These are phyloP conservation scores for Chydorus sphaericus DNA, from an alignment of 2,888 invertebrate genomes.

Conservation along the genomic window DNA sequence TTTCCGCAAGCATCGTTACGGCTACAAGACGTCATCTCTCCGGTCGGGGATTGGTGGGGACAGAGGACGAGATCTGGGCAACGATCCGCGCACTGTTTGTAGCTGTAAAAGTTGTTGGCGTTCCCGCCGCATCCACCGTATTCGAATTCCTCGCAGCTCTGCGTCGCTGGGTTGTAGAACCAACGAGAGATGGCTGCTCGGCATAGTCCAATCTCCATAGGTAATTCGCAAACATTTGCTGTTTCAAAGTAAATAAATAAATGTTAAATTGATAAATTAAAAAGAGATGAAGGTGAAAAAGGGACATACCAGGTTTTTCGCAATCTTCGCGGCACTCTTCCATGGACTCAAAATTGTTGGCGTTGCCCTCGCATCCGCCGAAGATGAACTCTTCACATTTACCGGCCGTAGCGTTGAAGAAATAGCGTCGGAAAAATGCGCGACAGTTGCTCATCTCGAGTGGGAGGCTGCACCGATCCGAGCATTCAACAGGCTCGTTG, in stretches of 20 bases:
- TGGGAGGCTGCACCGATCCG: constrained; percentile 54
- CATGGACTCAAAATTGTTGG: constrained; percentile 25
- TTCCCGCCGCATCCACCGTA: constrained; percentile 30
- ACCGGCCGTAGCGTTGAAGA: constrained; percentile 25
- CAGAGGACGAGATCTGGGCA: constrained; percentile 26
- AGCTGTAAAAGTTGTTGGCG: constrained; percentile 25
- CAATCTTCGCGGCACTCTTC: constrained; percentile 19
- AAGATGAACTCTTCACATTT: constrained; percentile 28
- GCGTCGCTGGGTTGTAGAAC: constrained; percentile 26
- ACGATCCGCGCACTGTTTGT: constrained; percentile 19
- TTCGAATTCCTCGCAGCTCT: constrained; percentile 27
- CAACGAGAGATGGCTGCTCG: constrained; percentile 22
- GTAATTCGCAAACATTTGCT: constrained; percentile 69
- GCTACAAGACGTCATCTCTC: constrained; percentile 24
- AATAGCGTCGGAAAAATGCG: constrained; percentile 23
- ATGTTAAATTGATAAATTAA: not conserved
- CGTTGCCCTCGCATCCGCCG: constrained; percentile 29
- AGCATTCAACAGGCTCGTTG: constrained; percentile 18
- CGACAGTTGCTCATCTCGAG: constrained; percentile 44
- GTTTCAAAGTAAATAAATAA: not conserved
- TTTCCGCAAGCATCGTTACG: constrained; percentile 24
- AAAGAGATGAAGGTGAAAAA: not conserved
- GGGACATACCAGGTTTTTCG: constrained; percentile 13
- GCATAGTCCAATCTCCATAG: constrained; percentile 45
- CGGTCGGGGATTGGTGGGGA: constrained; percentile 22